phyloP scores from a whole-genome alignment of 2,888 invertebrate genomes.

The Acanthosoma haemorrhoidale region DNA sequence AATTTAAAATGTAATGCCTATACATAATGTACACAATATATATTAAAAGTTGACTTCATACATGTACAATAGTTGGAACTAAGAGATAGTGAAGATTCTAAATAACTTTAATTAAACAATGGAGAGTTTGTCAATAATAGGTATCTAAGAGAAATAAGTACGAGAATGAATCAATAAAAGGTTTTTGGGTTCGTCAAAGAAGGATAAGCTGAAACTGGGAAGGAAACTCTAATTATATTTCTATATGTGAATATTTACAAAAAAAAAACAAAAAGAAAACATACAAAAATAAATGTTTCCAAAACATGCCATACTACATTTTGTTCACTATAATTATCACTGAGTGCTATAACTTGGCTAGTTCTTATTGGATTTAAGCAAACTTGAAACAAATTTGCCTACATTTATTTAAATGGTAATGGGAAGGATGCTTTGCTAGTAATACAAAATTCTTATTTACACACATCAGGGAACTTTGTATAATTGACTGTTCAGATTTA shows the following conservation, averaged over 20 bases:
- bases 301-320: neutral
- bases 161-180: neutral
- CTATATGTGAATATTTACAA: slow-evolving; percentile 1
- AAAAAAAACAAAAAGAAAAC: no score
- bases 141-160: neutral
- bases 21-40: slow-evolving; percentile 25
- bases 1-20: slow-evolving; percentile 22
- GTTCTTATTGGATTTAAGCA: neutral
- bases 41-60: slow-evolving; percentile 16
- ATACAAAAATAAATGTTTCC: neutral
- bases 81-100: neutral
- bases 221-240: neutral
- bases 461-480: slow-evolving; percentile 11
- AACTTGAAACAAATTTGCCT: neutral
- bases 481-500: slow-evolving; percentile 20
- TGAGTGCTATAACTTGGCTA: neutral
- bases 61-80: neutral
- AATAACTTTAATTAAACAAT: neutral
- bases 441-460: slow-evolving; percentile 23
- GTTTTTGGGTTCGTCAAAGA: neutral
- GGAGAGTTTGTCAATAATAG: neutral
- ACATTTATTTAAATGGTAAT: neutral
- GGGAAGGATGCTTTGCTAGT: neutral
- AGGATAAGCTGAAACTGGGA: neutral
- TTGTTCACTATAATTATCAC: neutral